phyloP scores from a whole-genome alignment of 2,797 vertebrate species.

The Siniperca obscura region DNA sequence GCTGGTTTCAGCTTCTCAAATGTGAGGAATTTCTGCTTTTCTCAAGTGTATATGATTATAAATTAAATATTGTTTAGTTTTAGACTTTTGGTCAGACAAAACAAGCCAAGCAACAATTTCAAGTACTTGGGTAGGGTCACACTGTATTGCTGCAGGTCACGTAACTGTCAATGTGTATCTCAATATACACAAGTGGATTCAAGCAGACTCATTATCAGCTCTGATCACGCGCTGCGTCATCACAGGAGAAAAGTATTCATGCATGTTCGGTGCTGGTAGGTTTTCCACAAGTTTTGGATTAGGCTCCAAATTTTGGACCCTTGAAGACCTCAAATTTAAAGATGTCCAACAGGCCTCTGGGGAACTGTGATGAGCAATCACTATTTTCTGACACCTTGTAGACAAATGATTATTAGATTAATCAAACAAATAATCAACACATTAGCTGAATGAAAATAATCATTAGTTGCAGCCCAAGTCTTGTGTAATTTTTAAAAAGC shows the following conservation, averaged over 20 bases:
- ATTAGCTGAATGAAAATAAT: background rate
- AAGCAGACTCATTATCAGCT: background rate
- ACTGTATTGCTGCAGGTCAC: background rate
- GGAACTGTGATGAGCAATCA: background rate
- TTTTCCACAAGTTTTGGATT: too few relatives aligned
- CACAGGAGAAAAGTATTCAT: background rate
- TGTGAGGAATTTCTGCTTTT: background rate
- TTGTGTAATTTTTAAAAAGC: background rate
- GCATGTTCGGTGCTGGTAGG: too few relatives aligned
- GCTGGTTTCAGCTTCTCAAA: background rate
- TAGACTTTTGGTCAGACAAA: background rate
- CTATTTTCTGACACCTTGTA: background rate
- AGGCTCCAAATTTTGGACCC: too few relatives aligned
- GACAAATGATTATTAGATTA: background rate
- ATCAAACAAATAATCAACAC: background rate
- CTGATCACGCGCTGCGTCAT: background rate
- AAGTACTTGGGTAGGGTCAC: background rate
- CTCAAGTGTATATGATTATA: background rate
- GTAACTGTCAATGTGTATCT: background rate
- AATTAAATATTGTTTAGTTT: background rate
- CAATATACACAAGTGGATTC: background rate
- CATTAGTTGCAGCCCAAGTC: background rate
- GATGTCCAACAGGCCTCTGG: background rate
- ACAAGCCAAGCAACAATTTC: background rate
- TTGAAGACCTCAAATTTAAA: too few relatives aligned